Evolutionary conservation across 92 coral and sea anemone genomes (phyloP).

Genomic region (Heteractis magnifica): DNA sequence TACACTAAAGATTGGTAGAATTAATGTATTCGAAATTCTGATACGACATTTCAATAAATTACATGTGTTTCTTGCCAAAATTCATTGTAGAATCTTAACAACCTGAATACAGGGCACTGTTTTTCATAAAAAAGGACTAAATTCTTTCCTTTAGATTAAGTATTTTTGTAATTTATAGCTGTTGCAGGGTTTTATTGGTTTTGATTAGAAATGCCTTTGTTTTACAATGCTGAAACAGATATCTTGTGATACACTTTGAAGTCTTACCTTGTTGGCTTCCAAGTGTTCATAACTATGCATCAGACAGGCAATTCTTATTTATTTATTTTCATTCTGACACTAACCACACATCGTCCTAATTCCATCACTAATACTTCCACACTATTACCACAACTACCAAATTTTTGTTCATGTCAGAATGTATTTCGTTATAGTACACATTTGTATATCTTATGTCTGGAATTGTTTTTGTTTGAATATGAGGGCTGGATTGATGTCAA

Average conservation of each 20-base stretch:
- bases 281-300: background rate
- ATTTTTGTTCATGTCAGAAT: too few species aligned
- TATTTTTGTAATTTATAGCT: background rate
- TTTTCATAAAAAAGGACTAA: too few species aligned
- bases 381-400: too few species aligned
- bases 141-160: background rate
- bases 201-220: background rate
- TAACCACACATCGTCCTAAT: background rate
- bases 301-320: background rate
- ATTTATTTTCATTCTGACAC: background rate
- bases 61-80: background rate
- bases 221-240: conserved; percentile 5
- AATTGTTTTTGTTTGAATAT: too few species aligned
- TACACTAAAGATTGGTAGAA: background rate
- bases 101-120: too few species aligned
- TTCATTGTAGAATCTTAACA: too few species aligned
- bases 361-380: too few species aligned
- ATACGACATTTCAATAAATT: background rate
- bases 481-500: background rate
- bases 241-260: background rate
- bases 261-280: background rate
- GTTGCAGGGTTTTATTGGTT: background rate
- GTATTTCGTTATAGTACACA: too few species aligned
- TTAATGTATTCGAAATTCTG: background rate
- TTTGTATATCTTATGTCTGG: too few species aligned